These are phyloP conservation scores for Pipra filicauda DNA, from an alignment of 2,113 vertebrate genomes.

Conservation along the genomic window DNA sequence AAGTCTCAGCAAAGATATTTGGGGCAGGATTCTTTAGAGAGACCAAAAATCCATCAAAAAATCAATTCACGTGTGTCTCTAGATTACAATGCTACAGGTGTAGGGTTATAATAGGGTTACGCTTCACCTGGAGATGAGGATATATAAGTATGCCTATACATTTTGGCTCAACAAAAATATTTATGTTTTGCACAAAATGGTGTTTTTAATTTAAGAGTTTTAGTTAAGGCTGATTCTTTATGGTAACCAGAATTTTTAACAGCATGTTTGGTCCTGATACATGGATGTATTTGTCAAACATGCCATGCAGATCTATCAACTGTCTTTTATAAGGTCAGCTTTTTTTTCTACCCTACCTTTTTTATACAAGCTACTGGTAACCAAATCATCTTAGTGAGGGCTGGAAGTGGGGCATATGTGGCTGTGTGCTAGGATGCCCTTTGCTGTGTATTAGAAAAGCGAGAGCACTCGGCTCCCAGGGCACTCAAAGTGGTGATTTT, in stretches of 20 bases:
- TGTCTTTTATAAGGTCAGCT: neutral
- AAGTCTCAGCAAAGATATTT: neutral
- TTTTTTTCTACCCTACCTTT: neutral
- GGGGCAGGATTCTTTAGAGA: neutral
- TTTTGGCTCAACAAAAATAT: neutral
- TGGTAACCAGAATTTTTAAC: neutral
- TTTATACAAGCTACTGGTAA: neutral
- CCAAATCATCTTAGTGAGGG: no score
- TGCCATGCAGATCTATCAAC: accelerated
- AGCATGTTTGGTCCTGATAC: neutral
- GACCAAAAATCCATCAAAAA: neutral
- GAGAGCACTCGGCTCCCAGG: neutral
- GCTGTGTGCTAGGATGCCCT: neutral
- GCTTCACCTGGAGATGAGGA: neutral
- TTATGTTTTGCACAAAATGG: neutral
- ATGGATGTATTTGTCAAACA: neutral
- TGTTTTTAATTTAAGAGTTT: neutral
- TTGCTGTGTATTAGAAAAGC: neutral
- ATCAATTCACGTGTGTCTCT: neutral
- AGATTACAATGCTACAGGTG: neutral
- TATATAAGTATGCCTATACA: neutral
- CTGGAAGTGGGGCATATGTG: neutral
- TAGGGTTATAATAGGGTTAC: neutral
- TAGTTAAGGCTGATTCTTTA: neutral
- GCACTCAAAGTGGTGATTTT: neutral